Percentiles rank a stretch among this genome's conserved stretches.
phyloP scores from a whole-genome alignment of 2,888 invertebrate genomes.

The Oscheius sp. region DNA sequence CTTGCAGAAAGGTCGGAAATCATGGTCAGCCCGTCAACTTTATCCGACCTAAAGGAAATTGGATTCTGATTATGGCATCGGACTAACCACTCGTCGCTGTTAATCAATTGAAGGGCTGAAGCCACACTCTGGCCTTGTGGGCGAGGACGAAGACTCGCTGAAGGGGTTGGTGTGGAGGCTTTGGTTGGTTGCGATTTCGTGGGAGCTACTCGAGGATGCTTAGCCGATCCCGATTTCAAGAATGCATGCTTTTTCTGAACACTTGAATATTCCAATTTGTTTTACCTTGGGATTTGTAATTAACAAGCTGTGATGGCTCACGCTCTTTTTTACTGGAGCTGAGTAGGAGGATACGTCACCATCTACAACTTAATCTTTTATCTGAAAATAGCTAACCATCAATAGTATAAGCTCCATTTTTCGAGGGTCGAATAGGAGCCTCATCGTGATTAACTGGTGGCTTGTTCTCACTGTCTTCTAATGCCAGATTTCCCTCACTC shows the following conservation, averaged over 20 bases:
- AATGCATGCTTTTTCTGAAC: conserved; percentile 30
- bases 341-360: conserved; percentile 7
- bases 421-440: conserved; percentile 30
- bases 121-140: conserved; percentile 8
- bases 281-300: conserved; percentile 32
- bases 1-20: conserved; percentile 46
- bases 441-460: conserved; percentile 32
- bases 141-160: neutral
- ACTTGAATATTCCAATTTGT: neutral
- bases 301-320: conserved; percentile 52
- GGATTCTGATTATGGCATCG: neutral
- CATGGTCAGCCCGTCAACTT: conserved; percentile 78
- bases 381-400: neutral
- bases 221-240: conserved; percentile 27
- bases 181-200: neutral
- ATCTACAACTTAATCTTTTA: neutral
- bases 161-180: neutral
- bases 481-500: conserved; percentile 15
- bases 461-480: conserved; percentile 26
- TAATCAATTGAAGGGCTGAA: conserved; percentile 49
- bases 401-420: conserved; percentile 27
- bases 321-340: conserved; percentile 40
- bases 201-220: conserved; percentile 13
- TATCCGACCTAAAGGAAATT: conserved; percentile 77
- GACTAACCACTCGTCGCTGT: conserved; percentile 50